Evolutionary conservation across 2,797 vertebrate genomes (phyloP).

Genomic region (Austrolebias charrua): DNA sequence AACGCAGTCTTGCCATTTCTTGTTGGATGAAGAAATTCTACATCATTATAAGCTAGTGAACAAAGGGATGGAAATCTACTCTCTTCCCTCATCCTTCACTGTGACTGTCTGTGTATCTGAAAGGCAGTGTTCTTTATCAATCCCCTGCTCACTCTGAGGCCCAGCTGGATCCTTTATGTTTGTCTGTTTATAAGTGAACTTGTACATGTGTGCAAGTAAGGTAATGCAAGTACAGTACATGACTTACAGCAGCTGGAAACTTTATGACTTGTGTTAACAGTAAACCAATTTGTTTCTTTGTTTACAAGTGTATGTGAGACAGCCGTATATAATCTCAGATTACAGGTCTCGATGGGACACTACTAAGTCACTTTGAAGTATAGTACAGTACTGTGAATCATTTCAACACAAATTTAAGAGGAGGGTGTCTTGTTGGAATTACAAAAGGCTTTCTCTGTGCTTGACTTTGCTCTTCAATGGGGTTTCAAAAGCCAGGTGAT

Average conservation of each 20-base stretch:
- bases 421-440: slow-evolving; percentile 13
- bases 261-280: slow-evolving; percentile 37
- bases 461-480: slow-evolving; percentile 7
- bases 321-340: slow-evolving; percentile 35
- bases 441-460: slow-evolving; percentile 4
- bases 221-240: slow-evolving; percentile 27
- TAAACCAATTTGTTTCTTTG: slow-evolving; percentile 24
- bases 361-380: slow-evolving; percentile 6
- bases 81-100: slow-evolving; percentile 6
- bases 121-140: slow-evolving; percentile 54
- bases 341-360: slow-evolving; percentile 30
- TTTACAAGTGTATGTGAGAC: slow-evolving; percentile 10
- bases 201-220: slow-evolving; percentile 9
- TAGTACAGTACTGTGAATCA: slow-evolving; percentile 14
- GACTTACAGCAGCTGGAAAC: slow-evolving; percentile 19
- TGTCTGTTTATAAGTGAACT: slow-evolving; percentile 49
- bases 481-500: slow-evolving; percentile 21
- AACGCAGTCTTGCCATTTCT: slow-evolving; percentile 16
- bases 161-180: slow-evolving; percentile 53
- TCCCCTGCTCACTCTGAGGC: slow-evolving; percentile 40
- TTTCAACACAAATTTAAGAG: slow-evolving; percentile 6
- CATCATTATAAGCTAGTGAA: slow-evolving; percentile 17
- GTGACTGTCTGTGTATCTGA: slow-evolving; percentile 20
- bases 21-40: slow-evolving; percentile 23
- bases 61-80: neutral